A percentile compares a stretch with the other conserved stretches of the same genome.
phyloP scores from a whole-genome alignment of 2,888 invertebrate species.

The Polydrusus pterygomalis region DNA sequence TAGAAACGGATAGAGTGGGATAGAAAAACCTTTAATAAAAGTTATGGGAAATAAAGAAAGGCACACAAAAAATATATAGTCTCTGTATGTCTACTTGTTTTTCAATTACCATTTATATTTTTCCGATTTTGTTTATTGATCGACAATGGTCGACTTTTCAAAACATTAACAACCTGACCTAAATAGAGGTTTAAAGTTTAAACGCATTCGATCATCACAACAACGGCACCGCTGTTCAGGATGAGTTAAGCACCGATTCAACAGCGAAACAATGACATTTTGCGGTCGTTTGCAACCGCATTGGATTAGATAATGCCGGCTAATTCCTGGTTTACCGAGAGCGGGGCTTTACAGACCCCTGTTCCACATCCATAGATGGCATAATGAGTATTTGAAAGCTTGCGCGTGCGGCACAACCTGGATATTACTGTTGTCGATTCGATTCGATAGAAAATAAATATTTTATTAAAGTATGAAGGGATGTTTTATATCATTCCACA shows the following conservation, averaged over 20 bases:
- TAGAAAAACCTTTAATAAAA: no score
- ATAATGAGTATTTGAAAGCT: slow-evolving; percentile 18
- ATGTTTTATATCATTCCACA: no score
- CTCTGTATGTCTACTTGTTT: no score
- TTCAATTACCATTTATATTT: not conserved
- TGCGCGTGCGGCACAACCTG: slow-evolving; percentile 6
- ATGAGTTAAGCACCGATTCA: slow-evolving; percentile 24
- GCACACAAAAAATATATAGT: no score
- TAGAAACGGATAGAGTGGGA: no score
- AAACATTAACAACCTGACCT: slow-evolving; percentile 6
- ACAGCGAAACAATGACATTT: slow-evolving; percentile 34
- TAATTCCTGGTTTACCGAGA: slow-evolving; percentile 27
- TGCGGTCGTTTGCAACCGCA: slow-evolving; percentile 24
- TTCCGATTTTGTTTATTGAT: not conserved
- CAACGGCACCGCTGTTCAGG: not conserved
- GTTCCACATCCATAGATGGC: not conserved
- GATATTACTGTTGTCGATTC: not conserved
- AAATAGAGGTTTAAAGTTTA: slow-evolving; percentile 1
- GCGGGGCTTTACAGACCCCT: not conserved
- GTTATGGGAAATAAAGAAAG: no score
- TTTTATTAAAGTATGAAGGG: not conserved
- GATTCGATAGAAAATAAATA: not conserved
- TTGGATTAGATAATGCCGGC: slow-evolving; percentile 20
- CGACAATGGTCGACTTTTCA: not conserved
- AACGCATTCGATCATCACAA: not conserved